Base-by-base conservation (phyloP, 2,888 invertebrate genomes). In the Sinohyriopsis cumingii region DNA sequence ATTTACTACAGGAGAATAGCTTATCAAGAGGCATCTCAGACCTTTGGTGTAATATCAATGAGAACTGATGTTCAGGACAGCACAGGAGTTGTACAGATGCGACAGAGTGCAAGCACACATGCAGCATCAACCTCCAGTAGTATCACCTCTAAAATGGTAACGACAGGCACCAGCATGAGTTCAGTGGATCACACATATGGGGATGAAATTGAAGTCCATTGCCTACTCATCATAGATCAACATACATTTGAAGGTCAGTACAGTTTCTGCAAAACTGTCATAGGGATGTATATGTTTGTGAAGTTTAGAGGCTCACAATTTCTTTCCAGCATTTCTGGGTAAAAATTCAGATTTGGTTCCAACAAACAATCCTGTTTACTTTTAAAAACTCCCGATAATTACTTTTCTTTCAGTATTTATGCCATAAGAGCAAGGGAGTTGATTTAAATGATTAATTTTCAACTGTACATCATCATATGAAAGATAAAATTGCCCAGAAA, bases 1-100 rank as follows among this genome's bases (percentile, higher is more conserved):
- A 12, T 45, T 45, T 45, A 45, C 45, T 78, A 18, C 80, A 89
- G 97, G 67, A 92, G 98, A 72, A 98, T 99, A 86, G 95, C 98
- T 0, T 97, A 99, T 90, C 99, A 99, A 89, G 97, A 89, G 64
- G 71, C 87, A 0, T 88, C 90, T 6, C 91, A 95, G 93, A 96
- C 97, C 3, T 98, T 99, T 91, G 98, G 96, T 62, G 95, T 99
- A 12, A 93, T 98, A 53, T 95, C 97, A 0, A 94, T 95, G 92
- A 93, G 99, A 54, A 93, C 95, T 81, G 98, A 98, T 91, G 93
- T 95, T 65, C 84, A 85, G 69, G 96, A 96, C 81, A 93, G 93
- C 72, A 92, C 93, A n/a, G 94, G 94, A 0, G 91, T 73, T n/a
- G 80, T 94, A 1, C 93, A 93, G 0, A 90, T 93, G 25, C 91